Percentiles rank a stretch among this genome's conserved stretches.
Evolutionary conservation across 2,888 invertebrate species (phyloP).

Genomic region (Epiperipatus broadwayi): DNA sequence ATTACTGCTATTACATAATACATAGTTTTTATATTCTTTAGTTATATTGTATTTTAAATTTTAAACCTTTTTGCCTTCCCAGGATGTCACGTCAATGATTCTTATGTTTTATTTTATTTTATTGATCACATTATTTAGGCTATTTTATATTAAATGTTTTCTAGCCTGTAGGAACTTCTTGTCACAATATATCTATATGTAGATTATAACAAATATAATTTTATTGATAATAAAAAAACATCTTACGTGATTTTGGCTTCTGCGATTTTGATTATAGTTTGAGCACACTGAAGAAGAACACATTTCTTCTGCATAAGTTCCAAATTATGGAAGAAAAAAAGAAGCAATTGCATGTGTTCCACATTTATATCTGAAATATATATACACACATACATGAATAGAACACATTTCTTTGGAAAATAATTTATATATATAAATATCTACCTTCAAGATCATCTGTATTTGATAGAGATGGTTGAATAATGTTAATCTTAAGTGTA

Average conservation of each 20-base stretch:
- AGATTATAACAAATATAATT: too few relatives aligned
- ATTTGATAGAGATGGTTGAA: constrained; percentile 42
- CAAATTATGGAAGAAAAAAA: constrained; percentile 82
- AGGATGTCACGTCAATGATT: too few relatives aligned
- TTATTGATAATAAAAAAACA: too few relatives aligned
- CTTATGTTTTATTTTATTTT: too few relatives aligned
- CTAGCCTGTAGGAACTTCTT: too few relatives aligned
- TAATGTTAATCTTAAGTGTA: constrained; percentile 65
- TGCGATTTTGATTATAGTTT: constrained; percentile 18
- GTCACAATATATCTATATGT: too few relatives aligned
- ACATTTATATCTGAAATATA: constrained; percentile 56
- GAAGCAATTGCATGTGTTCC: constrained; percentile 76
- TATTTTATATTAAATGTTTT: too few relatives aligned
- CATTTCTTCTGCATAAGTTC: constrained; percentile 92
- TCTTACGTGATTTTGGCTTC: constrained; percentile 22
- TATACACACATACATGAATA: background rate
- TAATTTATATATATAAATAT: background rate
- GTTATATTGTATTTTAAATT: too few relatives aligned
- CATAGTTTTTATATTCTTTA: too few relatives aligned
- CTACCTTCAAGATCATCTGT: constrained; percentile 42
- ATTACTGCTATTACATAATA: too few relatives aligned
- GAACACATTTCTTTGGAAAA: background rate
- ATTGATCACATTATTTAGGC: too few relatives aligned
- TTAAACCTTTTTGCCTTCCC: too few relatives aligned
- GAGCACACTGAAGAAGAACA: constrained; percentile 43